Evolutionary conservation across 1,140 invertebrate species (phyloP).

Genomic region (Aleiodes sp.): DNA sequence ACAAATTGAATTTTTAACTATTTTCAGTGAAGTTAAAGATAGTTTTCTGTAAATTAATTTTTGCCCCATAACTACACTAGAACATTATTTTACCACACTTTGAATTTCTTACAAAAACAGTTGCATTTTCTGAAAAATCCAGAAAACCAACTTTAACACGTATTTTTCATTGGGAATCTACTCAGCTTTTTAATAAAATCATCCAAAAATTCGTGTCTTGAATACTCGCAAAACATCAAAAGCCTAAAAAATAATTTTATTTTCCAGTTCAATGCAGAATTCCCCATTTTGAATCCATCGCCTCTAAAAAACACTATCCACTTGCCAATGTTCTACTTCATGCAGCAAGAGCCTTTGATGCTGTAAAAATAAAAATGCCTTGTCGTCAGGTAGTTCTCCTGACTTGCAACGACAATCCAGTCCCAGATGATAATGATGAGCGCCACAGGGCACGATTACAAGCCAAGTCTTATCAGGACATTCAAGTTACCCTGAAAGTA

Average conservation of each 20-base stretch:
- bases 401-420: slow-evolving; percentile 44
- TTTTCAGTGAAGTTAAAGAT: too few relatives aligned
- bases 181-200: too few relatives aligned
- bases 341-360: slow-evolving; percentile 30
- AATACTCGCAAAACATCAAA: too few relatives aligned
- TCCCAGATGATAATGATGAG: slow-evolving; percentile 23
- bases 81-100: too few relatives aligned
- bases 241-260: not conserved
- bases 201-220: too few relatives aligned
- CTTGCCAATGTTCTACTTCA: slow-evolving; percentile 43
- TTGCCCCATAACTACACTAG: not conserved
- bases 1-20: too few relatives aligned
- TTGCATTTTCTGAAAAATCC: too few relatives aligned
- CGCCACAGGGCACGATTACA: slow-evolving; percentile 34
- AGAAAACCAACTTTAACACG: too few relatives aligned
- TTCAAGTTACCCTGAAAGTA: slow-evolving; percentile 37
- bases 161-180: too few relatives aligned
- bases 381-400: slow-evolving; percentile 40
- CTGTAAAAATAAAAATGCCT: slow-evolving; percentile 36
- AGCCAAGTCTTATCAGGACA: slow-evolving; percentile 30
- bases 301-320: slow-evolving; percentile 23
- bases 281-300: not conserved
- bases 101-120: too few relatives aligned
- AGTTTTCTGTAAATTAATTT: too few relatives aligned
- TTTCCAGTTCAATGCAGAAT: slow-evolving; percentile 15